phyloP scores from a whole-genome alignment of 2,113 vertebrate species.

The Gambusia affinis region DNA sequence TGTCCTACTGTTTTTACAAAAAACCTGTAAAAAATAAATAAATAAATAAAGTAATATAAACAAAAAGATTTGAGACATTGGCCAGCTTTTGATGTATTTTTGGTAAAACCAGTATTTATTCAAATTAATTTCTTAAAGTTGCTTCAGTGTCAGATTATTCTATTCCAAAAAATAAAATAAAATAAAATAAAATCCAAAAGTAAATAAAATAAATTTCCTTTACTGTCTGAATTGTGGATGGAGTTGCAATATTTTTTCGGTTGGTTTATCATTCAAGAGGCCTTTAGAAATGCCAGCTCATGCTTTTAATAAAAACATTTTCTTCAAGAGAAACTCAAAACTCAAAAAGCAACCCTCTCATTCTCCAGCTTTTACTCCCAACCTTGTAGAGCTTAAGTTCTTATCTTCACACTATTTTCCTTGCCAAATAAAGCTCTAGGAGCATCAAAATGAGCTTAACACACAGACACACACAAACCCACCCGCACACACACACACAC shows the following conservation, averaged over 20 bases:
- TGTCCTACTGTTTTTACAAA: too few species aligned
- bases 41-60: too few species aligned
- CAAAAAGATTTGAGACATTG: too few species aligned
- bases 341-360: background rate
- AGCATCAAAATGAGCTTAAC: conserved; percentile 8
- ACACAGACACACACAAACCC: conserved; percentile 5
- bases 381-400: conserved; percentile 25
- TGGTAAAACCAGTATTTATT: background rate
- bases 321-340: background rate
- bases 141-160: background rate
- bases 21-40: too few species aligned
- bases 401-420: conserved; percentile 53
- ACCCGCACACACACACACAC: conserved; percentile 3
- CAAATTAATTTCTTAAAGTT: background rate
- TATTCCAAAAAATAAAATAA: background rate
- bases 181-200: background rate
- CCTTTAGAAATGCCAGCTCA: background rate
- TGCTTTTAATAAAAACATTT: conserved; percentile 4
- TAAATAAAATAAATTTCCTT: background rate
- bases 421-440: conserved; percentile 38
- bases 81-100: background rate
- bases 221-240: background rate
- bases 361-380: conserved; percentile 15
- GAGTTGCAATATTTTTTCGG: background rate
- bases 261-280: background rate